These are phyloP conservation scores for Paralvinella palmiformis DNA, from an alignment of 1,140 invertebrate genomes.

Conservation along the genomic window DNA sequence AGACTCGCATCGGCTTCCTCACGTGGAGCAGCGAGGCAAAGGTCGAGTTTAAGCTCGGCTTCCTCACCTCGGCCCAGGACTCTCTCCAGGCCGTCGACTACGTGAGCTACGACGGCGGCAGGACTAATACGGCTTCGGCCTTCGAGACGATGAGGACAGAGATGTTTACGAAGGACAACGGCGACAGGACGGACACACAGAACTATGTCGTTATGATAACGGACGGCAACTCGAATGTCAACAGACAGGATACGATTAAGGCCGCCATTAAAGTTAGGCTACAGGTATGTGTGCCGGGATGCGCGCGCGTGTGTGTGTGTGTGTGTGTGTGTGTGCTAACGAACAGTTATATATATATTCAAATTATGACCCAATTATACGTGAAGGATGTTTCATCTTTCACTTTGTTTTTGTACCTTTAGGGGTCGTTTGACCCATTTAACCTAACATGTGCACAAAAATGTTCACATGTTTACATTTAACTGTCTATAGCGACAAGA, in stretches of 20 bases:
- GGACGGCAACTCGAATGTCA: slow-evolving; percentile 15
- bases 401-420: too few species aligned
- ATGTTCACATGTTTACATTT: too few species aligned
- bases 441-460: too few species aligned
- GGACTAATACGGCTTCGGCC: slow-evolving; percentile 13
- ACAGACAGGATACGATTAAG: slow-evolving; percentile 12
- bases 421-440: too few species aligned
- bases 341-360: too few species aligned
- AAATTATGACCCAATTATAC: too few species aligned
- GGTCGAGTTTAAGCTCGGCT: slow-evolving; percentile 8
- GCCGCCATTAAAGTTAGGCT: too few species aligned
- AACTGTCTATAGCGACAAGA: too few species aligned
- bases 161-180: slow-evolving; percentile 8
- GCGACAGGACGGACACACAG: slow-evolving; percentile 6
- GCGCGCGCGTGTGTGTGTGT: too few species aligned
- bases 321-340: too few species aligned
- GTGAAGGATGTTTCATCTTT: too few species aligned
- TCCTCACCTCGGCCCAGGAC: neutral
- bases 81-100: neutral
- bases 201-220: slow-evolving; percentile 15
- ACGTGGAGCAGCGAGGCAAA: slow-evolving; percentile 15
- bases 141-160: neutral
- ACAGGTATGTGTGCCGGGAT: too few species aligned
- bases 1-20: neutral
- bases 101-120: neutral